phyloP scores from a whole-genome alignment of 2,797 vertebrate genomes.

The Hyperoplus lanceolatus region DNA sequence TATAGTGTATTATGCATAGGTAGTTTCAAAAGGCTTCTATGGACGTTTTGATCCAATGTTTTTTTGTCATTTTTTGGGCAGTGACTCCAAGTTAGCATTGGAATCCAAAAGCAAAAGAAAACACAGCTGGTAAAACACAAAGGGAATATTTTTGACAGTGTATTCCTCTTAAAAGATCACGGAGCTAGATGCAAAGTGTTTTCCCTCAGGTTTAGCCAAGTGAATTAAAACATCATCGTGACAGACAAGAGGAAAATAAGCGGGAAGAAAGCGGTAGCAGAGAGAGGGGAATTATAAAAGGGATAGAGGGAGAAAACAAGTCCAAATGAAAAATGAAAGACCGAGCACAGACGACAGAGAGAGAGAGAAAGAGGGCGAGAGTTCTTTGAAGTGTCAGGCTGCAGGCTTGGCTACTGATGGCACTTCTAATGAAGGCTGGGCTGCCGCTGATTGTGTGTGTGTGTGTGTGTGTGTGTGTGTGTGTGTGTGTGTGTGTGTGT shows the following conservation, averaged over 20 bases:
- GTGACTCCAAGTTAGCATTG: background rate
- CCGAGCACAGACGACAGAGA: conserved; percentile 1
- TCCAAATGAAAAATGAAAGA: conserved; percentile 26
- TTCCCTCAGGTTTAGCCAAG: background rate
- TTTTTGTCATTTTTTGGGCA: background rate
- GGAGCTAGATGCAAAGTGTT: conserved; percentile 5
- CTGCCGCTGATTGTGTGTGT: conserved; percentile 32
- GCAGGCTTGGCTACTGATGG: conserved; percentile 69
- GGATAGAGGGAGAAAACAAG: conserved; percentile 44
- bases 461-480: conserved; percentile 18
- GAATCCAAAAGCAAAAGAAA: background rate
- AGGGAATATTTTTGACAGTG: background rate
- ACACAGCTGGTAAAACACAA: conserved; percentile 1
- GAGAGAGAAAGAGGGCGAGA: conserved; percentile 17
- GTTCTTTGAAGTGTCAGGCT: conserved; percentile 74
- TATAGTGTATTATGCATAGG: too few species aligned
- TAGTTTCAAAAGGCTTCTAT: too few species aligned
- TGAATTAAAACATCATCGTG: conserved; percentile 10
- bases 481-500: conserved; percentile 25
- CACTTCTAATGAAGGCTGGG: conserved; percentile 68
- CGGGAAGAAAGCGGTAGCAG: conserved; percentile 6
- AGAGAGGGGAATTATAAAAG: conserved; percentile 17
- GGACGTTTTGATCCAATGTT: background rate
- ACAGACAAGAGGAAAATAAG: conserved; percentile 7
- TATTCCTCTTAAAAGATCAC: conserved; percentile 31